Evolutionary conservation across 2,888 invertebrate species (phyloP).

Genomic region (Melangyna quadrimaculata): DNA sequence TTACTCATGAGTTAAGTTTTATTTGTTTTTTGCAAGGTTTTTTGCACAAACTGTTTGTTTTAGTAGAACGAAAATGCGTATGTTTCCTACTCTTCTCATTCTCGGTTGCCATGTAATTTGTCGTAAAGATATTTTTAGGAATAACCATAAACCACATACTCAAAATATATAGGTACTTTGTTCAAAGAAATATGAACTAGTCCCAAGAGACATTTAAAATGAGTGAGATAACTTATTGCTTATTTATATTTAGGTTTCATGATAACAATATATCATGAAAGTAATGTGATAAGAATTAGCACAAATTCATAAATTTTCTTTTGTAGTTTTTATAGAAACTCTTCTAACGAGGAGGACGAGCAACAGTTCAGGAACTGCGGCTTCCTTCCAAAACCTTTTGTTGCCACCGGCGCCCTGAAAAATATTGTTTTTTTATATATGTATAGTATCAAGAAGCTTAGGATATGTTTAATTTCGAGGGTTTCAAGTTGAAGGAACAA

Average conservation of each 20-base stretch:
- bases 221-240: neutral
- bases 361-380: neutral
- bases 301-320: neutral
- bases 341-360: too few relatives aligned
- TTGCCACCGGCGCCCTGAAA: too few relatives aligned
- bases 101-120: neutral
- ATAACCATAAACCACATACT: neutral
- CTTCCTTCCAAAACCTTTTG: too few relatives aligned
- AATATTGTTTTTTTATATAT: too few relatives aligned
- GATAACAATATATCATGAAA: neutral
- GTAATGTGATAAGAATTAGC: neutral
- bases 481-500: too few relatives aligned
- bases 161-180: neutral
- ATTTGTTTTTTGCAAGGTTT: neutral
- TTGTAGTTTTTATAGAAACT: neutral
- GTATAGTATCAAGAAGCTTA: too few relatives aligned
- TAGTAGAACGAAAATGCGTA: neutral
- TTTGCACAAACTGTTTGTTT: constrained; percentile 7
- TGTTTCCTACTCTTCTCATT: neutral
- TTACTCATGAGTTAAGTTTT: constrained; percentile 9
- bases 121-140: neutral
- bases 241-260: neutral
- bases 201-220: neutral
- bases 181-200: neutral
- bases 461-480: too few relatives aligned